Base-by-base conservation (phyloP, 1,140 invertebrate species). In the Lepidurus arcticus region DNA sequence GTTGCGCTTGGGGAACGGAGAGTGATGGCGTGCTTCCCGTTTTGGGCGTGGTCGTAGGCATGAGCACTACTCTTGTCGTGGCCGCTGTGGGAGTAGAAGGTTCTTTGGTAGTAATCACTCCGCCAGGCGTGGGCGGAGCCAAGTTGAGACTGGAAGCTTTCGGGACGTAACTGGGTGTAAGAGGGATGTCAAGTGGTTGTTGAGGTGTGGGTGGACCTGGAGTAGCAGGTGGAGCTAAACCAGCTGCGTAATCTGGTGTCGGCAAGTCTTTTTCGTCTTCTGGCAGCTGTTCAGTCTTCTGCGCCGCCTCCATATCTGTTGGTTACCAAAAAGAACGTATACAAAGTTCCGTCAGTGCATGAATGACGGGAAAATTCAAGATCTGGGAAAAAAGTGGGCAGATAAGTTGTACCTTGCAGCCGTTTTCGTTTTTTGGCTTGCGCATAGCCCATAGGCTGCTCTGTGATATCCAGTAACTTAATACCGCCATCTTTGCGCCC, bases 381-480 rank as follows among this genome's bases (percentile, higher is more conserved):
- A 73, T 45, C 73, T 44, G 43, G 16, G n/a, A n/a, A 53, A 42
- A 24, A 78, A 79, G 45, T 16, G 73, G 10, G 11, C 42, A 26
- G 16, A 24, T 21, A 10, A 34, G n/a, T 34, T 7, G 24, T 82
- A 89, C 89, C 89, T 86, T 88, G 87, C 81, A 86, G 84, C 82
- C 88, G 88, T 83, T 90, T 90, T 76, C 90, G 84, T 83, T 86
- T 87, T 83, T 92, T 92, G 26, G 90, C 87, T 82, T 88, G 87
- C 78, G 87, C 87, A 82, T 85, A 87, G 21, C 88, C 89, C 83
- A 90, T 87, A 1, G 97, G 96, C 82, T 97, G 94, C 83, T 98
- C 96, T 24, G 91, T 91, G 81, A 98, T 96, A 82, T 98, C 96
- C 26, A 98, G 85, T 16, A 98, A 86, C 86, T 98, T 94, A 79